Conservation (phyloP, 2,797 vertebrate species). For the Rhyacichthys aspro region DNA sequence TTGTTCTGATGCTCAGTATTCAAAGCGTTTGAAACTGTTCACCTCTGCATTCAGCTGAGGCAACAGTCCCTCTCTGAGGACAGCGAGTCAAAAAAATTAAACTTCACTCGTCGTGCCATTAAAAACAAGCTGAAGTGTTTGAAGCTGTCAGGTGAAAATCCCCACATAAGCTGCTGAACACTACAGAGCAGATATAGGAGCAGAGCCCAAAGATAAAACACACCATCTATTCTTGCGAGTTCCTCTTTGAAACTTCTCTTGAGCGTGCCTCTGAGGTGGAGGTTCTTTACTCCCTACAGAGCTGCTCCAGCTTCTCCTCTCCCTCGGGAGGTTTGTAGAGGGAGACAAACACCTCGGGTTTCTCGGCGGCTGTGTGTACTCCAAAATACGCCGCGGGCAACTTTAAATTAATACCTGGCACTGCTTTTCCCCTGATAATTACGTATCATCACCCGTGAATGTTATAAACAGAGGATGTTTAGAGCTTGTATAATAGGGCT, state of each 20-base stretch:
- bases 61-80: conserved; percentile 62
- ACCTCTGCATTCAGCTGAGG: conserved; percentile 53
- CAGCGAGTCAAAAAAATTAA: conserved; percentile 49
- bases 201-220: conserved; percentile 62
- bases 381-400: conserved; percentile 69
- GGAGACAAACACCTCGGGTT: conserved; percentile 78
- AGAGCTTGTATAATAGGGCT: conserved; percentile 63
- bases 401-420: conserved; percentile 71
- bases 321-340: conserved; percentile 73
- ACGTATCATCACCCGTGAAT: conserved; percentile 64
- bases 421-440: conserved; percentile 67
- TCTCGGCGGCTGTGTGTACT: conserved; percentile 75
- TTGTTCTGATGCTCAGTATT: conserved; percentile 37
- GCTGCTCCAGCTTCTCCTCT: conserved; percentile 62
- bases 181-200: conserved; percentile 67
- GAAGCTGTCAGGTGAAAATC: conserved; percentile 67
- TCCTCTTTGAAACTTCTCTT: conserved; percentile 74
- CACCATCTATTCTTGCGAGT: conserved; percentile 68
- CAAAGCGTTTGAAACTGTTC: conserved; percentile 51
- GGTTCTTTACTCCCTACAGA: conserved; percentile 73
- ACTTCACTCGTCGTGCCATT: conserved; percentile 60
- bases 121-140: conserved; percentile 62
- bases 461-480: conserved; percentile 68
- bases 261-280: conserved; percentile 51
- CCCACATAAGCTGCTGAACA: conserved; percentile 56